A percentile compares a stretch with the other conserved stretches of the same genome.
phyloP scores from a whole-genome alignment of 2,888 invertebrate species.

The Aromia moschata region DNA sequence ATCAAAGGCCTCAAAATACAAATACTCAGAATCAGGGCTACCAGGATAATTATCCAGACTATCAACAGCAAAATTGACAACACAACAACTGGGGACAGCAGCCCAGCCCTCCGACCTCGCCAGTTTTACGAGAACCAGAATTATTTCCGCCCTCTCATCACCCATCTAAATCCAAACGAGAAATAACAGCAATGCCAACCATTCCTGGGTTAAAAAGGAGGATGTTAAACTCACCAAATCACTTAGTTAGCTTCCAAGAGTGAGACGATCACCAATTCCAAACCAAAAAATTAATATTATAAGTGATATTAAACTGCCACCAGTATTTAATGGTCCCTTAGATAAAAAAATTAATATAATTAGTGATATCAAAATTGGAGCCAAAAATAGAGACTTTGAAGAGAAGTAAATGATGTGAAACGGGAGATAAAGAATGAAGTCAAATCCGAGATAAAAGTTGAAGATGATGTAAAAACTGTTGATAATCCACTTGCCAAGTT shows the following conservation, averaged over 20 bases:
- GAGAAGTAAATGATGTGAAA: conserved; percentile 65
- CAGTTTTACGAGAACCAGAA: no score
- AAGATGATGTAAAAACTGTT: conserved; percentile 54
- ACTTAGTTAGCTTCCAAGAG: conserved; percentile 50
- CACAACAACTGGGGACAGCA: conserved; percentile 44
- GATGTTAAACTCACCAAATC: conserved; percentile 45
- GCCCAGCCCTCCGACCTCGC: no score
- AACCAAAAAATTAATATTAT: conserved; percentile 62
- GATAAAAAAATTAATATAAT: conserved; percentile 60
- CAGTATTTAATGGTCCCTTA: conserved; percentile 47
- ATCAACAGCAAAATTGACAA: conserved; percentile 36
- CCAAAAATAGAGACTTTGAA: conserved; percentile 64
- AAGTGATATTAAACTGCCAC: conserved; percentile 61
- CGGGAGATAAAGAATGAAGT: conserved; percentile 64
- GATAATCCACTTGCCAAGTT: conserved; percentile 62
- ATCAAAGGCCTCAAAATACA: not conserved
- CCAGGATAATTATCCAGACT: conserved; percentile 36
- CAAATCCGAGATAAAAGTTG: conserved; percentile 46
- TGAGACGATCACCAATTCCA: conserved; percentile 56
- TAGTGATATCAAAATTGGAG: conserved; percentile 61
- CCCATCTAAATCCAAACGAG: no score
- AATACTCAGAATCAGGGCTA: conserved; percentile 25
- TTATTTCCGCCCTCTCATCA: no score
- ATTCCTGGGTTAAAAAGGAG: conserved; percentile 58
- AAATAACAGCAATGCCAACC: conserved; percentile 45